phyloP scores from a whole-genome alignment of 2,888 invertebrate genomes.

The Keiferia lycopersicella region DNA sequence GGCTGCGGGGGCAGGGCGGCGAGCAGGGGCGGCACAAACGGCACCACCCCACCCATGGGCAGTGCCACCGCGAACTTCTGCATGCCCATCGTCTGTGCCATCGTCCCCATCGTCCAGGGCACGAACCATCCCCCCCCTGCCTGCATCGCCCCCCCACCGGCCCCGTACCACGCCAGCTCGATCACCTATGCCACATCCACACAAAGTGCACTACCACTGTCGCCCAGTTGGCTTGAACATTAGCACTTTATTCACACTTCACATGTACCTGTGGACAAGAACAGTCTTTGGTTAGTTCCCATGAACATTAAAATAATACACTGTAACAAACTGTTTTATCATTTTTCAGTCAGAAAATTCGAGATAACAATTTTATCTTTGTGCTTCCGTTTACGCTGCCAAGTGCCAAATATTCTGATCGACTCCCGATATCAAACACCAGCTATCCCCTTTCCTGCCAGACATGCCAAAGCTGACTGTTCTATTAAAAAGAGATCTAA shows the following conservation, averaged over 20 bases:
- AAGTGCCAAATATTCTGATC: conserved; percentile 19
- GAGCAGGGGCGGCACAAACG: conserved; percentile 68
- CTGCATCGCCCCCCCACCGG: conserved; percentile 72
- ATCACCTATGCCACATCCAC: conserved; percentile 69
- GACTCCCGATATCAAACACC: neutral
- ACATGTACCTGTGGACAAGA: conserved; percentile 70
- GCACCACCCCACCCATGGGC: conserved; percentile 75
- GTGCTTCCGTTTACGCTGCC: neutral
- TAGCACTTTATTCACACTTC: conserved; percentile 46
- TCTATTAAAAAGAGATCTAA: conserved; percentile 28
- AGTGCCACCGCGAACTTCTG: conserved; percentile 76
- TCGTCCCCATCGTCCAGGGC: conserved; percentile 69
- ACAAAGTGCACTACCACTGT: conserved; percentile 49
- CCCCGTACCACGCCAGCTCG: conserved; percentile 79
- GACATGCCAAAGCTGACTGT: conserved; percentile 4
- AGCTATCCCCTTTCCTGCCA: conserved; percentile 3
- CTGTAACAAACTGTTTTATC: too few relatives aligned
- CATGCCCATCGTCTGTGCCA: conserved; percentile 66
- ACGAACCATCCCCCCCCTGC: conserved; percentile 75
- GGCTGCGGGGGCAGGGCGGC: conserved; percentile 70
- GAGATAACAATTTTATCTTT: neutral
- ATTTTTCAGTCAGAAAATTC: neutral
- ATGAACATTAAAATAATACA: neutral
- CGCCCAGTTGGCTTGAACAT: conserved; percentile 42
- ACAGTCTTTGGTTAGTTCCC: conserved; percentile 33